phyloP scores from a whole-genome alignment of 1,140 invertebrate genomes.

The Heterodera schachtii region DNA sequence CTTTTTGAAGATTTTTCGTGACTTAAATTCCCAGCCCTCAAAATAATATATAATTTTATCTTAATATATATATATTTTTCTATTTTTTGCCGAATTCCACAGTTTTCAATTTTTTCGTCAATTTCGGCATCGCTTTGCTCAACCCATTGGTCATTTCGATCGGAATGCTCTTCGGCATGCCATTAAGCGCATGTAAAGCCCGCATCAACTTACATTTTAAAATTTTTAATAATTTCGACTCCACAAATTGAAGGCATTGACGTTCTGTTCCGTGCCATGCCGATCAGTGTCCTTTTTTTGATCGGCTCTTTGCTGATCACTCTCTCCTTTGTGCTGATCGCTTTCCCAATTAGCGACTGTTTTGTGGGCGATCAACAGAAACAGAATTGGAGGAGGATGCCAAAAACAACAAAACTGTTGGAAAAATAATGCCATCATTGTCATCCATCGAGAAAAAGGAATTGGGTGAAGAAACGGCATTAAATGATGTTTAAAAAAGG shows the following conservation, averaged over 20 bases:
- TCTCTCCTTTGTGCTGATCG: slow-evolving; percentile 56
- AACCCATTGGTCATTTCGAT: slow-evolving; percentile 58
- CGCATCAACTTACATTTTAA: neutral
- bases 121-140: slow-evolving; percentile 62
- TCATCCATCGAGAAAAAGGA: too few relatives aligned
- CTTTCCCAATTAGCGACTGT: slow-evolving; percentile 40
- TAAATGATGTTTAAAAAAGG: too few relatives aligned
- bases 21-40: too few relatives aligned
- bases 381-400: too few relatives aligned
- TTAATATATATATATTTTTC: too few relatives aligned
- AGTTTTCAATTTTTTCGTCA: slow-evolving; percentile 65
- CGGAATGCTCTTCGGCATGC: slow-evolving; percentile 61
- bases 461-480: too few relatives aligned
- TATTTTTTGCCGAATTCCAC: neutral
- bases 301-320: slow-evolving; percentile 54
- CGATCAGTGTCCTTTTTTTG: slow-evolving; percentile 46
- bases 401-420: too few relatives aligned
- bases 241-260: slow-evolving; percentile 48
- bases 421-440: too few relatives aligned
- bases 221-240: neutral
- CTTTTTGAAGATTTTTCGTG: too few relatives aligned
- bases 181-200: slow-evolving; percentile 52
- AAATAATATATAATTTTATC: too few relatives aligned
- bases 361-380: too few relatives aligned
- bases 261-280: slow-evolving; percentile 51